These are phyloP conservation scores for Mesocricetus auratus DNA, from an alignment of 2,113 vertebrate genomes.

Conservation along the genomic window DNA sequence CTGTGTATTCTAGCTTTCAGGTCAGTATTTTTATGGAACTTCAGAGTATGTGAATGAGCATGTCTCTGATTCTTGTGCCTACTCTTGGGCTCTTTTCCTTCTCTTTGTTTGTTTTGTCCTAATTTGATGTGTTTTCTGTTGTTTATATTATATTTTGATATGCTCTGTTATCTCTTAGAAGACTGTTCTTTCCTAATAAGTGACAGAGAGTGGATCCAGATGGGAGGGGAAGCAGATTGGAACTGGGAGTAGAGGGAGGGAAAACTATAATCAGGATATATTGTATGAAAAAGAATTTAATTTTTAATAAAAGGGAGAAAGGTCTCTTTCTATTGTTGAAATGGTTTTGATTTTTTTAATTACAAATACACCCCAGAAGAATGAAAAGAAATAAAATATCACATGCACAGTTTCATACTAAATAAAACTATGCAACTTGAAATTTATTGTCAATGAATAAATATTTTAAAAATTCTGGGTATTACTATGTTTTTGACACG, in stretches of 20 bases:
- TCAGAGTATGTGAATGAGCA: background rate
- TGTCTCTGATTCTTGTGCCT: background rate
- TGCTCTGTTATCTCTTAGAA: background rate
- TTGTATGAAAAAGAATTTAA: background rate
- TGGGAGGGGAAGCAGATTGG: background rate
- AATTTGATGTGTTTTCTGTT: background rate
- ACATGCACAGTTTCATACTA: background rate
- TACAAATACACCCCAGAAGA: background rate
- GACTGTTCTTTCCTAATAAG: background rate
- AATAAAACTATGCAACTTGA: slow-evolving; percentile 20
- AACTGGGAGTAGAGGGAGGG: background rate
- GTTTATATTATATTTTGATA: background rate
- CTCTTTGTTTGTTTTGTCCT: background rate
- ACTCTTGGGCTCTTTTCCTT: background rate
- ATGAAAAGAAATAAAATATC: slow-evolving; percentile 47
- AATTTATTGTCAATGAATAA: background rate
- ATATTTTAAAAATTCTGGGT: slow-evolving; percentile 15
- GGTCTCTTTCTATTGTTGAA: background rate
- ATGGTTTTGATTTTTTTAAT: background rate
- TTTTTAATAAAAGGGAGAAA: background rate
- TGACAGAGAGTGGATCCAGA: background rate
- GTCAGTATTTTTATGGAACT: background rate
- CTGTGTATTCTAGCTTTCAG: background rate
- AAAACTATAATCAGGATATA: background rate
- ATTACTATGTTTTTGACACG: slow-evolving; percentile 26